These are phyloP conservation scores for Thamnaconus septentrionalis DNA, from an alignment of 2,113 vertebrate genomes.

Conservation along the genomic window DNA sequence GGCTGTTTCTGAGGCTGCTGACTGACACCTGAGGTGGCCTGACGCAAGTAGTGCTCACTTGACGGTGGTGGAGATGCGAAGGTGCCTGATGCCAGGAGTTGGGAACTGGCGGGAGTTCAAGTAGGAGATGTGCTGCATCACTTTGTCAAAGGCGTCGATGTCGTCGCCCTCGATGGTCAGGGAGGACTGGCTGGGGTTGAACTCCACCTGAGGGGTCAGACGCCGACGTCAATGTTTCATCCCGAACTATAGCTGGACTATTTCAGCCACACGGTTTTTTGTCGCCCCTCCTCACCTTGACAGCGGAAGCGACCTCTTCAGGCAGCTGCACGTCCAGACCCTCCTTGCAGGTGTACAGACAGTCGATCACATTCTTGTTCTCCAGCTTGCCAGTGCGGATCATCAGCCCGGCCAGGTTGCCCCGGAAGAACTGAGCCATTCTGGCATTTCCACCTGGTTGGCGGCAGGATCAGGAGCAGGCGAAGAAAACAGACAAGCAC, in stretches of 20 bases:
- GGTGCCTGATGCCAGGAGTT: slow-evolving; percentile 90
- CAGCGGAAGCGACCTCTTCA: slow-evolving; percentile 79
- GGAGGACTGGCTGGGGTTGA: slow-evolving; percentile 85
- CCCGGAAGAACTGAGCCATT: slow-evolving; percentile 94
- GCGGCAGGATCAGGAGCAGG: neutral
- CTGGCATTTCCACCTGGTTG: slow-evolving; percentile 82
- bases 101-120: slow-evolving; percentile 96
- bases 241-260: neutral
- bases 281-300: slow-evolving; percentile 81
- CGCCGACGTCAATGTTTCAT: slow-evolving; percentile 2
- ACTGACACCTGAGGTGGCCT: slow-evolving; percentile 10
- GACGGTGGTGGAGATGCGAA: slow-evolving; percentile 82
- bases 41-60: slow-evolving; percentile 74
- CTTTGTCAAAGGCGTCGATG: slow-evolving; percentile 85
- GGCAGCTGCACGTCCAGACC: slow-evolving; percentile 88
- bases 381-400: slow-evolving; percentile 91
- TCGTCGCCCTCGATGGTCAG: slow-evolving; percentile 89
- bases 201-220: slow-evolving; percentile 79
- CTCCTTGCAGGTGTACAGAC: slow-evolving; percentile 97
- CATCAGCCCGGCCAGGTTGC: slow-evolving; percentile 91
- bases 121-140: slow-evolving; percentile 93
- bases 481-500: slow-evolving; percentile 17
- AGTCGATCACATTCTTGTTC: slow-evolving; percentile 97
- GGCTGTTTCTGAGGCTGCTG: slow-evolving; percentile 1
- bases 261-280: neutral